Conservation (phyloP, 2,888 invertebrate species). For the Hypercompe scribonia region DNA sequence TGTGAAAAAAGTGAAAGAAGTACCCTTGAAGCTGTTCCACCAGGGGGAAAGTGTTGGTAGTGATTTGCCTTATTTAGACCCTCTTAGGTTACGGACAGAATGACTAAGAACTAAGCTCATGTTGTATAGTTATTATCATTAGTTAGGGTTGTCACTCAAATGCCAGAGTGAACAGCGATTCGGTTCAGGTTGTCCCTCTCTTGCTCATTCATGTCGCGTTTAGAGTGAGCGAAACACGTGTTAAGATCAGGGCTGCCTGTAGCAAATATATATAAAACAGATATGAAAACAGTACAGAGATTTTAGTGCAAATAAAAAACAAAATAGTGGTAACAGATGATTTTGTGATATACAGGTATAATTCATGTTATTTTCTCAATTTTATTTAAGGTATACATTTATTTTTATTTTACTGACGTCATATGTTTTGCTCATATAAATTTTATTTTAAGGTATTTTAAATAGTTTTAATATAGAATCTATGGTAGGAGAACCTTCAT, state of each 20-base stretch:
- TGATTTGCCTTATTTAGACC: constrained; percentile 76
- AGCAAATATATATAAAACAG: not conserved
- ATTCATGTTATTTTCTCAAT: not conserved
- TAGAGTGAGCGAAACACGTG: not conserved
- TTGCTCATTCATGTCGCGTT: not conserved
- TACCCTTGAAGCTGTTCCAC: constrained; percentile 78
- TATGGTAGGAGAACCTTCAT: too few species aligned
- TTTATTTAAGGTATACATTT: too few species aligned
- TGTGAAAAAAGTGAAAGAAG: constrained; percentile 70
- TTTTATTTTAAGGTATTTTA: not conserved
- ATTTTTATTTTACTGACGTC: too few species aligned
- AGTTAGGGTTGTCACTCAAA: constrained; percentile 17
- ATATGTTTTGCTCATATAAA: not conserved
- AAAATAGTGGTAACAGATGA: not conserved
- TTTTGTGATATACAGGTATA: not conserved
- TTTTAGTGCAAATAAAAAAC: not conserved
- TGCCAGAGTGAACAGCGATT: not conserved
- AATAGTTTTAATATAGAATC: not conserved
- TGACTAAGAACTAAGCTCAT: constrained; percentile 74
- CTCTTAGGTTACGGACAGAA: constrained; percentile 76
- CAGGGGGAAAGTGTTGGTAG: constrained; percentile 70
- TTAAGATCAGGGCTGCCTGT: not conserved
- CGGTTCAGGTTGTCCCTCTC: not conserved
- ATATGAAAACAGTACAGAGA: not conserved
- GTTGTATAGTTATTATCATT: constrained; percentile 74